phyloP scores from a whole-genome alignment of 2,113 vertebrate species.

The Scalopus aquaticus region DNA sequence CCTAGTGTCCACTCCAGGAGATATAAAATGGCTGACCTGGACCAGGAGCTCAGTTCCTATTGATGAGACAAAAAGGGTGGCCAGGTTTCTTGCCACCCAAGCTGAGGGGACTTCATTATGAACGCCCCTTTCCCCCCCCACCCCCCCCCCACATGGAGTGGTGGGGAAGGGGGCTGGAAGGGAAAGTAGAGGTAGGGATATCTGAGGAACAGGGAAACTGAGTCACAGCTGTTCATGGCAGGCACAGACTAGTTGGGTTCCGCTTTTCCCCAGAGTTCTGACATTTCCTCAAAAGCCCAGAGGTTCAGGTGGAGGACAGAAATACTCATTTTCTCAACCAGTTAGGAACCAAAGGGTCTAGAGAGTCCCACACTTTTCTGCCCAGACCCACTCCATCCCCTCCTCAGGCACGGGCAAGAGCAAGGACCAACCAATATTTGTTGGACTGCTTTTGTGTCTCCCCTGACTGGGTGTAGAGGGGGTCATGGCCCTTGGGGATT shows the following conservation, averaged over 20 bases:
- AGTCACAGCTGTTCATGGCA: background rate
- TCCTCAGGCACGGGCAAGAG: background rate
- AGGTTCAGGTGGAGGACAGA: background rate
- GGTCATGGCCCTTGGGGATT: background rate
- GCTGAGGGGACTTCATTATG: conserved; percentile 62
- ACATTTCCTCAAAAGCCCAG: conserved; percentile 33
- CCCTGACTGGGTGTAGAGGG: background rate
- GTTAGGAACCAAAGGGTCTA: background rate
- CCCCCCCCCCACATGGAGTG: background rate
- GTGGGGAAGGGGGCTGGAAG: background rate
- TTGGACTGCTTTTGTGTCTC: conserved; percentile 28
- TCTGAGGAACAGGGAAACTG: background rate
- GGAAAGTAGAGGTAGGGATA: background rate
- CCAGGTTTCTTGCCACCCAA: conserved; percentile 48
- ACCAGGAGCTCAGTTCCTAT: background rate
- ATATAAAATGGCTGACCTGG: conserved; percentile 24
- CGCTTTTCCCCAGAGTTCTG: background rate
- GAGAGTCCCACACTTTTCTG: background rate
- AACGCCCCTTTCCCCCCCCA: background rate
- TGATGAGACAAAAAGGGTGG: conserved; percentile 59
- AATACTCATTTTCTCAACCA: background rate
- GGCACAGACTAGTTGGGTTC: background rate
- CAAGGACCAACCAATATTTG: background rate
- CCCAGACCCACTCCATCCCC: background rate
- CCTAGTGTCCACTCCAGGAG: background rate